phyloP scores from a whole-genome alignment of 2,113 vertebrate genomes.

The Microtus ochrogaster region DNA sequence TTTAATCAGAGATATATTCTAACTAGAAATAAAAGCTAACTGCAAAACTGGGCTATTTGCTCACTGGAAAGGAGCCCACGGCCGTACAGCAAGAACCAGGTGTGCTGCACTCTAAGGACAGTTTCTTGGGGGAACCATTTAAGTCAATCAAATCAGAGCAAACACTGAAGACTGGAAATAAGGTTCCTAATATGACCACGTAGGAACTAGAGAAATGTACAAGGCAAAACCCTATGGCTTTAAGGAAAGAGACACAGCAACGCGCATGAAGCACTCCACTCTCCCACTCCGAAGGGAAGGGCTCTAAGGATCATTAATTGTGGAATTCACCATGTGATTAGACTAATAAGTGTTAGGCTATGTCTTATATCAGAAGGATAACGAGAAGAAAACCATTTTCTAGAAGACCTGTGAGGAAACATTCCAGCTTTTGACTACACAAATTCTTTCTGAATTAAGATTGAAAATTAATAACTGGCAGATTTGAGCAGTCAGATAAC shows the following conservation, averaged over 20 bases:
- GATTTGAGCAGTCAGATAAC: neutral
- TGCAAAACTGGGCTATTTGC: neutral
- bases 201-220: slow-evolving; percentile 1
- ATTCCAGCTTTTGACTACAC: slow-evolving; percentile 28
- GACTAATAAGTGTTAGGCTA: slow-evolving; percentile 30
- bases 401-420: slow-evolving; percentile 21
- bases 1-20: neutral
- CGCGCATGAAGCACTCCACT: neutral
- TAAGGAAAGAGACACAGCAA: neutral
- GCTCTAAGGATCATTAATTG: neutral
- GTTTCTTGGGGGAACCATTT: neutral
- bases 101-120: neutral
- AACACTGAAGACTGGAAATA: slow-evolving; percentile 32
- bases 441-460: slow-evolving; percentile 70
- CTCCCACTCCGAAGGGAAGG: neutral
- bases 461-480: slow-evolving; percentile 75
- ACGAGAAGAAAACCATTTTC: slow-evolving; percentile 50
- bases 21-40: slow-evolving; percentile 3
- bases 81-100: neutral
- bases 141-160: neutral
- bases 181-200: slow-evolving; percentile 5
- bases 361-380: neutral
- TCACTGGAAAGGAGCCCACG: slow-evolving; percentile 15
- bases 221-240: neutral
- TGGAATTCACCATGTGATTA: slow-evolving; percentile 55